Conservation (phyloP, 2,113 vertebrate genomes). For the Chaetops frenatus region DNA sequence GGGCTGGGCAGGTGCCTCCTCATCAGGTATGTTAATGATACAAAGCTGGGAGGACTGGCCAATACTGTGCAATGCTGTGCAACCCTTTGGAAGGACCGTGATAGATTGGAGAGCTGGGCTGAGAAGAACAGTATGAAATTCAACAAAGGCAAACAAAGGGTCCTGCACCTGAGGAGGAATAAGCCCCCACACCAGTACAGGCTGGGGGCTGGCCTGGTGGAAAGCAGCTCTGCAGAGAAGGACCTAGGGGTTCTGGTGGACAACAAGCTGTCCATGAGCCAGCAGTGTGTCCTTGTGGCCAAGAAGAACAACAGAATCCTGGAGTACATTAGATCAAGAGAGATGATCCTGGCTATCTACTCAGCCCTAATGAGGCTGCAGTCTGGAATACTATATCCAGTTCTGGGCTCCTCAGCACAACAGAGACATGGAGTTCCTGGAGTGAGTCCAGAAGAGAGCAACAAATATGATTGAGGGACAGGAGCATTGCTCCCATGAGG, state of each 20-base stretch:
- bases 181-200: neutral
- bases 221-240: neutral
- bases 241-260: neutral
- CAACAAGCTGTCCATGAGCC: neutral
- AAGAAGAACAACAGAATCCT: neutral
- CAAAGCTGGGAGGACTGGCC: neutral
- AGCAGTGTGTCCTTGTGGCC: neutral
- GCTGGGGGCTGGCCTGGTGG: neutral
- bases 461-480: neutral
- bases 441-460: neutral
- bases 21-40: neutral
- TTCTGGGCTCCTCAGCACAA: neutral
- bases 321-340: too few species aligned
- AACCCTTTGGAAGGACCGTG: neutral
- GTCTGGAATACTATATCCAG: neutral
- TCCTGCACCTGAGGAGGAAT: neutral
- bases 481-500: neutral
- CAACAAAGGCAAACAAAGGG: neutral
- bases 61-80: rapidly evolving
- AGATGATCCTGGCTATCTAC: neutral
- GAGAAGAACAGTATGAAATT: neutral
- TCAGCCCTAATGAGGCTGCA: neutral
- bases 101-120: neutral
- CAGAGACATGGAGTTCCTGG: neutral
- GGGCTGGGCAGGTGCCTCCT: neutral